A percentile compares a stretch with the other conserved stretches of the same genome.
These are phyloP conservation scores for Drosophila neonasuta DNA, from an alignment of 2,888 invertebrate genomes.

Conservation along the genomic window DNA sequence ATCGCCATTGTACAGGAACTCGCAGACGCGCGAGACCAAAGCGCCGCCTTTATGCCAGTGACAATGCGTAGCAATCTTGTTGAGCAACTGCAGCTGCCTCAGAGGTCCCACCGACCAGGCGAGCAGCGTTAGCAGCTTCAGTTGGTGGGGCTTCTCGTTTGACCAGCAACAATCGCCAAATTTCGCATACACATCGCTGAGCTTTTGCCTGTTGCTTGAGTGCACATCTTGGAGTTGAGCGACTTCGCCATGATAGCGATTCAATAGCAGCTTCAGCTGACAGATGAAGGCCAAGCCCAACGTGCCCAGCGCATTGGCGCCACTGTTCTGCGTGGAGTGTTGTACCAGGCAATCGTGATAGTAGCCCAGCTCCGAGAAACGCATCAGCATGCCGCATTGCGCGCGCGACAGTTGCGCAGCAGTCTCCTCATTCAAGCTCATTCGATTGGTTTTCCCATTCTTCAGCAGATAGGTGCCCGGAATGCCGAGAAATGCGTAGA, in stretches of 20 bases:
- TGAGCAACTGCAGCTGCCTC: conserved; percentile 90
- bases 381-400: conserved; percentile 83
- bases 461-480: background rate
- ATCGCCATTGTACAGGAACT: conserved; percentile 93
- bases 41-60: conserved; percentile 93
- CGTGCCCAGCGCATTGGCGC: conserved; percentile 86
- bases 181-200: conserved; percentile 31
- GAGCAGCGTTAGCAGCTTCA: conserved; percentile 88
- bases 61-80: conserved; percentile 91
- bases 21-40: conserved; percentile 91
- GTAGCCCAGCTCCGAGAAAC: conserved; percentile 93
- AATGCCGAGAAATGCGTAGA: background rate
- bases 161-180: background rate
- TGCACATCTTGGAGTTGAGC: conserved; percentile 89
- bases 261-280: conserved; percentile 92
- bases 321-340: conserved; percentile 89
- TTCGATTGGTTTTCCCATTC: background rate
- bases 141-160: background rate
- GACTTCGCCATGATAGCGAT: conserved; percentile 93
- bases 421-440: background rate
- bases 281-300: conserved; percentile 94
- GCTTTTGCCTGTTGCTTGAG: conserved; percentile 44
- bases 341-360: conserved; percentile 90
- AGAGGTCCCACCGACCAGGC: conserved; percentile 93
- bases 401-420: background rate